Base-by-base conservation (phyloP, 2,797 vertebrate genomes). In the Scomberomorus guttatus region DNA sequence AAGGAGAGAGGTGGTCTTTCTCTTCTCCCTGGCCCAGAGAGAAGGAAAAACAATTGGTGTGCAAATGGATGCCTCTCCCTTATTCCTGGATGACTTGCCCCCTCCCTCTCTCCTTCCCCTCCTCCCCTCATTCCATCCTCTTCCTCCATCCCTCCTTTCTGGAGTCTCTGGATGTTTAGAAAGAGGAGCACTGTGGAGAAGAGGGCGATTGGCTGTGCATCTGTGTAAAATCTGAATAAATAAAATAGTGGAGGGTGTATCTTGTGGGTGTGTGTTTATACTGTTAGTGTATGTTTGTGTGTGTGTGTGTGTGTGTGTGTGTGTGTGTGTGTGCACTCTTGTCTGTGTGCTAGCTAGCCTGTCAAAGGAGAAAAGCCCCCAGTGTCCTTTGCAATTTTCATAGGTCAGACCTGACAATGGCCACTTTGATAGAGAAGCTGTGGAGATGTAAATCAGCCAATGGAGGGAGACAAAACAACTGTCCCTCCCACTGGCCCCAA, bases 361-460 rank as follows among this genome's bases (percentile, higher is more conserved):
- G 90, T 93, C 89, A 91, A 89, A 89, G 83, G 81, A 92, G 90
- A 91, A 91, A 90, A 79, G 85, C 85, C 89, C 82, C 91, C 87
- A 93, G 89, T 95, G 90, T 94, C 92, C 92, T 91, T 92, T 93
- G 92, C 92, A 94, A 93, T 94, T 94, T 95, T 94, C 94, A 95
- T 94, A 94, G 93, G 93, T 95, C 93, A 94, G 81, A 87, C 83
- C 90, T 91, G 90, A 95, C 94, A 95, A 96, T 95, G 92, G 92
- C 81, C 92, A 95, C 95, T 95, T 95, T 95, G 92, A 96, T 94
- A 94, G 91, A 92, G 85, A 89, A 92, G 87, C 95, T 95, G 94
- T 95, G 93, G 92, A 95, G 92, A 96, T 96, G 94, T 95, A 96
- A 96, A 95, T 95, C 94, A 94, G 91, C 92, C 89, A 94, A 93